phyloP scores from a whole-genome alignment of 2,888 invertebrate genomes.

The Parnassius smintheus region DNA sequence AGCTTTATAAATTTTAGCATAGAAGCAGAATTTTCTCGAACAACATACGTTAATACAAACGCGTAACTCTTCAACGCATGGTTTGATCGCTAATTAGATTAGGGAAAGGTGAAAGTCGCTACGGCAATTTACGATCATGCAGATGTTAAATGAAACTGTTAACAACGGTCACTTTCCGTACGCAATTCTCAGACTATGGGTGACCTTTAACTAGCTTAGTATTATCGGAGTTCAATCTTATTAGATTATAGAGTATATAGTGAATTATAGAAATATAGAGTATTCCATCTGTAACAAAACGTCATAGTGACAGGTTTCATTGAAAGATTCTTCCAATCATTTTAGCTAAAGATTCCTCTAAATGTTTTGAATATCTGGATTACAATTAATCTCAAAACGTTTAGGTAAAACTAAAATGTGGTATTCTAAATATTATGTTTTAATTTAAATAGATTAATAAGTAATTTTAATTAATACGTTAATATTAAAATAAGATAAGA shows the following conservation, averaged over 20 bases:
- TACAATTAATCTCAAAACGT: too few species aligned
- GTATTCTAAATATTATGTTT: too few species aligned
- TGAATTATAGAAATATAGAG: too few species aligned
- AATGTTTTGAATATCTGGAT: too few species aligned
- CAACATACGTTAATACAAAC: conserved; percentile 9
- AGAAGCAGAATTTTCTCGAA: neutral
- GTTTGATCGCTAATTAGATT: conserved; percentile 25
- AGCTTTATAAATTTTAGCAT: neutral
- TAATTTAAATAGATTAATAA: too few species aligned
- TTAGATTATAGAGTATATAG: neutral
- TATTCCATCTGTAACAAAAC: too few species aligned
- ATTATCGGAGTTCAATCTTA: conserved; percentile 15
- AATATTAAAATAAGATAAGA: too few species aligned
- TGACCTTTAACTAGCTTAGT: conserved; percentile 14
- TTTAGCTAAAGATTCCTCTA: too few species aligned
- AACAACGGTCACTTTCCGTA: conserved; percentile 27
- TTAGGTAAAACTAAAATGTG: too few species aligned
- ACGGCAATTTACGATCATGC: conserved; percentile 27
- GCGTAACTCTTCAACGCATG: conserved; percentile 21
- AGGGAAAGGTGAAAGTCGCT: conserved; percentile 27
- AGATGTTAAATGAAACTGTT: conserved; percentile 27
- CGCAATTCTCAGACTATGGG: conserved; percentile 21
- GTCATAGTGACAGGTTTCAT: too few species aligned
- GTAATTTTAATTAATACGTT: too few species aligned
- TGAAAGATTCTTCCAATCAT: too few species aligned